A percentile compares a stretch with the other conserved stretches of the same genome.
These are phyloP conservation scores for Sebastes variabilis DNA, from an alignment of 2,797 vertebrate species.

Conservation along the genomic window DNA sequence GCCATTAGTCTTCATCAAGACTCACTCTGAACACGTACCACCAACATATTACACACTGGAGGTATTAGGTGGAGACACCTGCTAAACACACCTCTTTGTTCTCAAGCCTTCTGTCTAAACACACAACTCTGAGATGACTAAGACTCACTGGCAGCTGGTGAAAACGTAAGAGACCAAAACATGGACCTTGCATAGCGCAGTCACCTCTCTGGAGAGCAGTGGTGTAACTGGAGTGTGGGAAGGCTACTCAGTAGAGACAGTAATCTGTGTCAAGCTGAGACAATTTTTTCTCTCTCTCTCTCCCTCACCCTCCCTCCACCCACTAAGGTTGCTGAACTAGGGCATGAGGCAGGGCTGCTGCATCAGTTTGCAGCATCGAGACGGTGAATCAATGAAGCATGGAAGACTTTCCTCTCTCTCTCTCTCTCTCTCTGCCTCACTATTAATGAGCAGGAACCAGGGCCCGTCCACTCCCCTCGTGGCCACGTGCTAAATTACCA, in stretches of 20 bases:
- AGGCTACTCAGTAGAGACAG: constrained; percentile 30
- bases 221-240: constrained; percentile 38
- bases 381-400: constrained; percentile 80
- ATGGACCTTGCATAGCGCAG: constrained; percentile 29
- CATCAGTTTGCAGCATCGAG: constrained; percentile 74
- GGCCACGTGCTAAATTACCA: constrained; percentile 82
- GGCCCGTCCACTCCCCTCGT: constrained; percentile 72
- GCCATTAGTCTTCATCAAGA: constrained; percentile 76
- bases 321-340: constrained; percentile 45
- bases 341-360: constrained; percentile 52
- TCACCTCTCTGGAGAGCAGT: constrained; percentile 48
- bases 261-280: constrained; percentile 52
- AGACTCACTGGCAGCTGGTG: constrained; percentile 46
- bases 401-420: constrained; percentile 75
- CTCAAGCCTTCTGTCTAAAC: constrained; percentile 26
- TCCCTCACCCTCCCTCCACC: constrained; percentile 4
- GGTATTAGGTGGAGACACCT: constrained; percentile 40
- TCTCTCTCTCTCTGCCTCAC: constrained; percentile 49
- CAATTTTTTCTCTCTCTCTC: constrained; percentile 12
- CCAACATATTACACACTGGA: constrained; percentile 14
- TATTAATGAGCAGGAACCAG: constrained; percentile 83
- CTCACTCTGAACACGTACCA: constrained; percentile 19
- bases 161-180: constrained; percentile 55
- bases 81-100: constrained; percentile 36
- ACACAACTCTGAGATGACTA: constrained; percentile 29